Conservation (phyloP, 2,113 vertebrate genomes). For the Dromaius novaehollandiae region DNA sequence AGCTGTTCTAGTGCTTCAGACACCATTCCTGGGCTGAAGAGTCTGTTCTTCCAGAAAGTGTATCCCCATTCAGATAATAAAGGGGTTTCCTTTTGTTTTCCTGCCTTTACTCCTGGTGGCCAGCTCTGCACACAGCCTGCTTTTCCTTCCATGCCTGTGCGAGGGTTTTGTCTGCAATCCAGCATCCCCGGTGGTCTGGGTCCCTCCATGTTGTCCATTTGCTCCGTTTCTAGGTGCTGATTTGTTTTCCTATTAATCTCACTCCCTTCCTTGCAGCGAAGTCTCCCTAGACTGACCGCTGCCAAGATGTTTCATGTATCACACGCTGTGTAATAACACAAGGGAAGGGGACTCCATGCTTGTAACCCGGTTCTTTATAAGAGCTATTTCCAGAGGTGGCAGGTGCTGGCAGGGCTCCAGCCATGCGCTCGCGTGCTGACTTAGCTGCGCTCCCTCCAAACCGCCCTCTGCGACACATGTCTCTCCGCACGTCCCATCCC, state of each 20-base stretch:
- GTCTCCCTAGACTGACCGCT: neutral
- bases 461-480: neutral
- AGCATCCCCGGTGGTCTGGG: slow-evolving; percentile 32
- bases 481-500: neutral
- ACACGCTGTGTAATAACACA: neutral
- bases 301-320: slow-evolving; percentile 23
- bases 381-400: slow-evolving; percentile 60
- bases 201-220: neutral
- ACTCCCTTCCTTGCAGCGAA: neutral
- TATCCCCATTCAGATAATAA: slow-evolving; percentile 41
- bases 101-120: neutral
- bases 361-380: neutral
- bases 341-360: slow-evolving; percentile 1
- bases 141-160: slow-evolving; percentile 1
- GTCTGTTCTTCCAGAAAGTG: slow-evolving; percentile 1
- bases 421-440: neutral
- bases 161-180: slow-evolving; percentile 6
- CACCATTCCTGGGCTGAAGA: slow-evolving; percentile 31
- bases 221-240: slow-evolving; percentile 56
- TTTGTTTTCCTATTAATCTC: slow-evolving; percentile 62
- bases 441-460: slow-evolving; percentile 4
- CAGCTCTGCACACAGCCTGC: neutral
- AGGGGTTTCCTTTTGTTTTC: slow-evolving; percentile 16
- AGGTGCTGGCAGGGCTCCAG: slow-evolving; percentile 55
- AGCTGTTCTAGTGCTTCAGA: slow-evolving; percentile 44